Evolutionary conservation across 1,140 invertebrate genomes (phyloP), one percentile per base, ranked within the genome.

Genomic region (Drosophila asahinai): DNA sequence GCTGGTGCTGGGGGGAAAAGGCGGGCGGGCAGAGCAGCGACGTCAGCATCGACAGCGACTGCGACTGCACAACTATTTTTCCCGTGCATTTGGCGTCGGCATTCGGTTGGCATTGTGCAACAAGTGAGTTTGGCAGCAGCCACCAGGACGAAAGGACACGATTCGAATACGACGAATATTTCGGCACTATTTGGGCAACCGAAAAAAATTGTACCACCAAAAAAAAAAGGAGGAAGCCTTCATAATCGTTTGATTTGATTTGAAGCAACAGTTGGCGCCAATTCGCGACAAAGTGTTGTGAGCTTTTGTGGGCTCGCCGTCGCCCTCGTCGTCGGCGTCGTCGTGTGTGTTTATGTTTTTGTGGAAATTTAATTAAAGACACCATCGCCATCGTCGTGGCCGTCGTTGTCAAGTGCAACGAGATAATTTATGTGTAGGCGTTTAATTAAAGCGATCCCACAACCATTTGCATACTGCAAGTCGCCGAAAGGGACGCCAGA

Each of bases 91-190:
- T 76, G 79, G 79, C 79, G 78, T 76, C 77, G 77, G 72, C 80
- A 57, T 80, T 91, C 51, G 79, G 70, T 83, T 81, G 72, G 82
- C 80, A 91, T 91, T 92, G 91, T 92, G 91, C 91, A 92, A 92
- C 91, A 92, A 92, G 91, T 92, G 91, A 92, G 91, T 92, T 92
- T 90, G 91, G 91, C 91, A 92, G 78, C 91, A 89, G 84, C 91
- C 89, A 81, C 84, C 91, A 92, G 77, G 87, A 92, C 87, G 91
- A 92, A 57, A 57, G 54, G 54, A 57, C 54, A 57, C 54, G 54
- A 57, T 57, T 57, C 91, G 83, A 92, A 87, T 90, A 91, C 84
- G 81, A 92, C 58, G 12, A 89, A 80, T 91, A 57, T 57, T 57
- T 91, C 89, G 87, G 81, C 81, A 82, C 25, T 40, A 25, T 51